These are phyloP conservation scores for Gallirallus australis DNA, from an alignment of 2,797 vertebrate species.

Conservation along the genomic window DNA sequence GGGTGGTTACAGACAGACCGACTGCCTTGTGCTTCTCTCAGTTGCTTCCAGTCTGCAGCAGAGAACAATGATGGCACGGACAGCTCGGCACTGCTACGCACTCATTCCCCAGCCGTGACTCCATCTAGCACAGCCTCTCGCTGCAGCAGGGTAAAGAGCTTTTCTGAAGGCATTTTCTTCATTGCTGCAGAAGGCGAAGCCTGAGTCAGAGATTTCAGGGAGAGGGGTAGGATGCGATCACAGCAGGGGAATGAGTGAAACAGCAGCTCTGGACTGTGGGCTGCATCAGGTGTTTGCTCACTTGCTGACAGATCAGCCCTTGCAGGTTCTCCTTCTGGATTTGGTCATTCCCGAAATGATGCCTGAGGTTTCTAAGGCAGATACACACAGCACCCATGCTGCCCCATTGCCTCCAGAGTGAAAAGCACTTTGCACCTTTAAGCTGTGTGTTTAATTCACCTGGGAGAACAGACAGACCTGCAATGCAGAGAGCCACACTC, in stretches of 20 bases:
- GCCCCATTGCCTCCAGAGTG: not conserved
- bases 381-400: not conserved
- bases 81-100: not conserved
- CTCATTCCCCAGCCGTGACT: slow-evolving; percentile 15
- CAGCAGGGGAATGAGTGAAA: not conserved
- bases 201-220: not conserved
- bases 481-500: not conserved
- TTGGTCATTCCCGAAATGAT: not conserved
- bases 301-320: not conserved
- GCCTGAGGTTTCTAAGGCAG: not conserved
- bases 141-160: not conserved
- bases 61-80: slow-evolving; percentile 65
- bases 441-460: not conserved
- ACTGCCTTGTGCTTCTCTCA: not conserved
- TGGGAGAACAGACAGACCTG: fast-evolving
- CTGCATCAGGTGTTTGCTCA: not conserved
- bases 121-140: slow-evolving; percentile 2
- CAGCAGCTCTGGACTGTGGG: not conserved
- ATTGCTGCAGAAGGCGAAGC: slow-evolving; percentile 21
- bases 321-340: not conserved
- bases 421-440: not conserved
- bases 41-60: slow-evolving; percentile 35
- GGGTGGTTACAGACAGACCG: not conserved
- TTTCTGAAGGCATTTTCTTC: not conserved
- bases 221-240: not conserved